Percentiles rank a stretch among this genome's conserved stretches.
Conservation (phyloP, 2,888 invertebrate genomes). For the Esperia sulphurella region DNA sequence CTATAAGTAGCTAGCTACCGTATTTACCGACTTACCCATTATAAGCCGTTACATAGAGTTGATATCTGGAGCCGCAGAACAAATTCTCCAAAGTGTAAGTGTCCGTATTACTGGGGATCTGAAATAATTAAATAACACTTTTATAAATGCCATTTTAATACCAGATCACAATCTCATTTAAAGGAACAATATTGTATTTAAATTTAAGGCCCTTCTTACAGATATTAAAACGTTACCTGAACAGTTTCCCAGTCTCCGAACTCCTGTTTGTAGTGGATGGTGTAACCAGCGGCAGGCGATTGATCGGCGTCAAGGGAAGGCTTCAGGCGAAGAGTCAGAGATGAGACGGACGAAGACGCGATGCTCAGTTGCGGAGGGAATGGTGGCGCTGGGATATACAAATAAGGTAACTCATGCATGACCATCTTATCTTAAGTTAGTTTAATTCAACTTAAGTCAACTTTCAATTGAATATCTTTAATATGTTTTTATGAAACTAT, state of each 20-base stretch:
- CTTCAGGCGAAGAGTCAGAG: constrained; percentile 69
- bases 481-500: too few relatives aligned
- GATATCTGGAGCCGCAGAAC: constrained; percentile 95
- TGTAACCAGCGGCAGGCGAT: constrained; percentile 95
- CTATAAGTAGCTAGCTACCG: background rate
- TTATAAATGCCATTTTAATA: too few relatives aligned
- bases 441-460: too few relatives aligned
- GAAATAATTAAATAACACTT: constrained; percentile 18
- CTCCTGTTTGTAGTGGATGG: constrained; percentile 95
- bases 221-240: constrained; percentile 66
- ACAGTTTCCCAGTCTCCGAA: constrained; percentile 96
- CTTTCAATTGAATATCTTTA: too few relatives aligned
- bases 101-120: constrained; percentile 86
- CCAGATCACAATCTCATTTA: too few relatives aligned
- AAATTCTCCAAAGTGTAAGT: constrained; percentile 92
- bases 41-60: constrained; percentile 94
- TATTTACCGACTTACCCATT: constrained; percentile 85
- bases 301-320: constrained; percentile 85
- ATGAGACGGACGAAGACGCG: constrained; percentile 73
- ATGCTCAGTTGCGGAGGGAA: constrained; percentile 73
- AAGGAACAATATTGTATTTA: too few relatives aligned
- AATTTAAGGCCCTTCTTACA: too few relatives aligned
- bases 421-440: too few relatives aligned
- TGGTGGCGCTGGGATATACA: constrained; percentile 53
- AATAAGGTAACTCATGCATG: background rate